Evolutionary conservation across 1,140 invertebrate species (phyloP), one percentile per base, ranked within the genome.

Genomic region (Drosophila kepulauana): DNA sequence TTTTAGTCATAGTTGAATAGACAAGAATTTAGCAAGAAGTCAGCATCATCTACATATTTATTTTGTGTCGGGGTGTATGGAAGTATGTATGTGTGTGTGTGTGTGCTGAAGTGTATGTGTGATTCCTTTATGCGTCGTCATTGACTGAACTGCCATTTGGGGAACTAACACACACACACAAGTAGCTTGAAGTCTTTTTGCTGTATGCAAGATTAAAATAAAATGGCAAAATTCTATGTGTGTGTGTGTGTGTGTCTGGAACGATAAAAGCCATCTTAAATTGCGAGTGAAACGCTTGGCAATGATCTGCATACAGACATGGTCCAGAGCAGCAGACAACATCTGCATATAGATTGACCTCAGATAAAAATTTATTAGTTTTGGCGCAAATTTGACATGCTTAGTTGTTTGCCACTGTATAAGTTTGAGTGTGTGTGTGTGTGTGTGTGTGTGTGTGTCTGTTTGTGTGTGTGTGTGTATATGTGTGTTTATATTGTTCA

Each of bases 1-100:
- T 67, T 72, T 78, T 68, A 80, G 81, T 85, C 69, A 78, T 85
- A 80, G 74, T 71, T 85, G 78, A 85, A 85, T 85, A 84, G 81
- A 78, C 78, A 78, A 80, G 78, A 77, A 78, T 84, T 84, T 38
- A 64, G 68, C 35, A 70, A 63, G 58, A 38, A 70, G 68, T 56
- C 67, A 70, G 11, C 38, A 35, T 28, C 10, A 48, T 7, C 15
- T 16, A 20, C 28, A 51, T 8, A 10, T 64, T n/a, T 58, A 33
- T 58, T 25, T 25, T 25, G 20, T 25, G 20, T 4, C 20, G 20
- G 20, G 3, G 20, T 25, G 20, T 25, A 25, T 25, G 20, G 3
- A 25, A 25, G 69, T 49, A 10, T 49, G n/a, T 49, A 16, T 13
- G 35, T 43, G n/a, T 43, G 41, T 43, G 41, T n/a, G n/a, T n/a